Evolutionary conservation across 2,113 vertebrate genomes (phyloP).

Genomic region (Lagenorhynchus albirostris): DNA sequence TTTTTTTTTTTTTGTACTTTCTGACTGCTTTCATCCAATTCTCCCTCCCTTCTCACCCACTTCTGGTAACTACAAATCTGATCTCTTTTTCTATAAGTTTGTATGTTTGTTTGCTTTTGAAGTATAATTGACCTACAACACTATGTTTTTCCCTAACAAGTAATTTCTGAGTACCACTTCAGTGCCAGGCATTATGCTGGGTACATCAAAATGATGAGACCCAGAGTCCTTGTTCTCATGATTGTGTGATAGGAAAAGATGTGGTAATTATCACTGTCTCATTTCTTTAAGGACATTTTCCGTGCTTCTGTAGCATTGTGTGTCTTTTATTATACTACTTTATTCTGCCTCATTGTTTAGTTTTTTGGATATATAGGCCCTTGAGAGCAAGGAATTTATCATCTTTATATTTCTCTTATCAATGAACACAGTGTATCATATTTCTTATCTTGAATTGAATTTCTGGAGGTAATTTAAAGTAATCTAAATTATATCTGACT

Average conservation of each 20-base stretch:
- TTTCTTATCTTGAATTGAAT: slow-evolving; percentile 50
- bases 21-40: no score
- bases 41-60: no score
- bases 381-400: not conserved
- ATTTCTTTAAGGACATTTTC: not conserved
- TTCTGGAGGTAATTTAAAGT: slow-evolving; percentile 36
- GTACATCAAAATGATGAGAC: not conserved
- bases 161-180: slow-evolving; percentile 15
- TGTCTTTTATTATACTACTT: not conserved
- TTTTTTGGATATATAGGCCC: not conserved
- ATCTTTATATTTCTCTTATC: slow-evolving; percentile 5
- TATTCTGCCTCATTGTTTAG: not conserved
- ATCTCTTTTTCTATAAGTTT: no score
- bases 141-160: no score
- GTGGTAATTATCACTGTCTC: not conserved
- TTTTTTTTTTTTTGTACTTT: no score
- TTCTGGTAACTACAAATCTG: no score
- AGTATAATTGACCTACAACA: not conserved
- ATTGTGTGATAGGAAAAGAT: not conserved
- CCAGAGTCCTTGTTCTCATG: not conserved
- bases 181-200: not conserved
- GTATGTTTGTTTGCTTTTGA: no score
- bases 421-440: not conserved
- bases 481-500: not conserved
- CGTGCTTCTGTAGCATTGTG: not conserved